A percentile compares a stretch with the other conserved stretches of the same genome.
phyloP scores from a whole-genome alignment of 2,113 vertebrate species.

The Clupea harengus region DNA sequence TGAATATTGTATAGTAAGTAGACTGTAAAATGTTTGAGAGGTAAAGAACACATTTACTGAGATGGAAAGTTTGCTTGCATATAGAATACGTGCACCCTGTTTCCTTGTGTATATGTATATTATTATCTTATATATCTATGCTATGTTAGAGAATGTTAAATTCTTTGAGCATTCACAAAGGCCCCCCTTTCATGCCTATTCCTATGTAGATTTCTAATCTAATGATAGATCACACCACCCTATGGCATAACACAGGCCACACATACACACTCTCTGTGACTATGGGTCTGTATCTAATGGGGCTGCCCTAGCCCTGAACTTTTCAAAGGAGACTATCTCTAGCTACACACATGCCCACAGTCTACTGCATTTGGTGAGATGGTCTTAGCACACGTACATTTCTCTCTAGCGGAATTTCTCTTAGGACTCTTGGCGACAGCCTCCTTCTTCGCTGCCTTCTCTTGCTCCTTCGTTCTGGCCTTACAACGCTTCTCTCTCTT shows the following conservation, averaged over 20 bases:
- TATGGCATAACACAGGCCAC: no score
- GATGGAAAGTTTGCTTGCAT: no score
- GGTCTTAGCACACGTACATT: background rate
- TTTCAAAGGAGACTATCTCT: background rate
- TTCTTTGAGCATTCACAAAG: no score
- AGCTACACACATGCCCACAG: no score
- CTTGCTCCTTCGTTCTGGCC: conserved; percentile 19
- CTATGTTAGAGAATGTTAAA: no score
- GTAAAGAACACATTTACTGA: background rate
- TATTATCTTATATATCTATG: background rate
- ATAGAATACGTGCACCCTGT: background rate
- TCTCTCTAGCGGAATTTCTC: background rate
- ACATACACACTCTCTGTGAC: no score
- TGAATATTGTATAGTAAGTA: background rate
- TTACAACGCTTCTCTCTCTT: conserved; percentile 41
- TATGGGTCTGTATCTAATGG: no score
- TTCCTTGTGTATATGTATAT: no score
- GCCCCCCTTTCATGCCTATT: no score
- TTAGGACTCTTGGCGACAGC: background rate
- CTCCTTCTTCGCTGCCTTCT: background rate
- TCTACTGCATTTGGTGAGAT: no score
- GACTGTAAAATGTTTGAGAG: background rate
- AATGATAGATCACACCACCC: no score
- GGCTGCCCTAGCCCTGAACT: background rate
- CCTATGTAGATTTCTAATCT: no score